These are phyloP conservation scores for Fragum whitleyi DNA, from an alignment of 2,888 invertebrate genomes.

Conservation along the genomic window DNA sequence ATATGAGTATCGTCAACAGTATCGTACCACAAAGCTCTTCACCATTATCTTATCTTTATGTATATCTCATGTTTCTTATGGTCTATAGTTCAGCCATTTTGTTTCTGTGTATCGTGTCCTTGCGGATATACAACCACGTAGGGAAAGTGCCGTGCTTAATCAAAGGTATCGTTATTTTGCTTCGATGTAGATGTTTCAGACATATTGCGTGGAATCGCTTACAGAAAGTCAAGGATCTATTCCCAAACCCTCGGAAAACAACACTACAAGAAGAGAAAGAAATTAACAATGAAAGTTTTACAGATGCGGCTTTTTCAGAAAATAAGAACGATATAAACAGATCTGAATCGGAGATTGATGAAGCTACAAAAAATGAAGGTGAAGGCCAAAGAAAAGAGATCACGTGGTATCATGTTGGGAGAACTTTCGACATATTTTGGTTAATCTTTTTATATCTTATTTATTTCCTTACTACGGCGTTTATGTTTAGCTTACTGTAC, in stretches of 20 bases:
- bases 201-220: not conserved
- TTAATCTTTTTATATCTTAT: not conserved
- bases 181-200: not conserved
- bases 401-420: not conserved
- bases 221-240: not conserved
- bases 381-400: not conserved
- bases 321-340: not conserved
- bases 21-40: conserved; percentile 56
- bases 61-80: conserved; percentile 50
- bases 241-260: not conserved
- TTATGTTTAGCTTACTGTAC: not conserved
- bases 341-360: not conserved
- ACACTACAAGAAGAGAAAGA: not conserved
- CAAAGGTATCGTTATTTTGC: not conserved
- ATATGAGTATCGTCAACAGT: conserved; percentile 48
- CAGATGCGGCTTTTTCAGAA: not conserved
- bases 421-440: not conserved
- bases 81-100: conserved; percentile 45
- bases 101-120: conserved; percentile 50
- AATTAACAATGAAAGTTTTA: not conserved
- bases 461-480: not conserved
- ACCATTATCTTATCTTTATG: conserved; percentile 52
- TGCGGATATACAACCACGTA: conserved; percentile 39
- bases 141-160: not conserved
- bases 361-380: not conserved